These are phyloP conservation scores for Bufotes viridis DNA, from an alignment of 2,797 vertebrate genomes.

Conservation along the genomic window DNA sequence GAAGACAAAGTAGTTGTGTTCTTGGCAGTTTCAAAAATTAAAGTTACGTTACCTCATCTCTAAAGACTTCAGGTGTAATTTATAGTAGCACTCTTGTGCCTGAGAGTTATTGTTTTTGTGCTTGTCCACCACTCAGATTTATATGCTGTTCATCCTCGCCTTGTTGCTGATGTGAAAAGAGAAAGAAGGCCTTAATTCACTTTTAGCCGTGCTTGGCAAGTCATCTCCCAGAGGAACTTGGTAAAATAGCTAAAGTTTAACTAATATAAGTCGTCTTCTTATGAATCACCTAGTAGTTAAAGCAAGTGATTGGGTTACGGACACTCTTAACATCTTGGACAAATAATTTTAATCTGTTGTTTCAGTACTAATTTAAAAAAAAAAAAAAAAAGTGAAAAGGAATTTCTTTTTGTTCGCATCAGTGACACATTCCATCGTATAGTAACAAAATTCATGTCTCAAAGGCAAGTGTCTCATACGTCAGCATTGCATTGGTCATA, in stretches of 20 bases:
- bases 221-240: constrained; percentile 9
- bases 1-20: background rate
- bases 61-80: constrained; percentile 31
- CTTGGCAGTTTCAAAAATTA: constrained; percentile 18
- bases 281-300: background rate
- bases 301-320: constrained; percentile 29
- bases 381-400: background rate
- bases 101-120: constrained; percentile 46
- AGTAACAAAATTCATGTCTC: background rate
- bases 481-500: background rate
- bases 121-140: constrained; percentile 38
- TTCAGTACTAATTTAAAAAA: constrained; percentile 14
- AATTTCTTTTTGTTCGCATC: constrained; percentile 3
- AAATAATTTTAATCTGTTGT: background rate
- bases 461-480: background rate
- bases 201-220: constrained; percentile 31
- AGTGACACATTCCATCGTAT: background rate
- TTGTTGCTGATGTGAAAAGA: constrained; percentile 13
- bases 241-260: constrained; percentile 39
- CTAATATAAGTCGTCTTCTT: constrained; percentile 21
- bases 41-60: constrained; percentile 4
- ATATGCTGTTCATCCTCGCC: constrained; percentile 17
- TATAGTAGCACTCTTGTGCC: constrained; percentile 30
- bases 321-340: background rate
- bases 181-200: constrained; percentile 29